phyloP scores from a whole-genome alignment of 2,797 vertebrate genomes.

The Gallirallus australis region DNA sequence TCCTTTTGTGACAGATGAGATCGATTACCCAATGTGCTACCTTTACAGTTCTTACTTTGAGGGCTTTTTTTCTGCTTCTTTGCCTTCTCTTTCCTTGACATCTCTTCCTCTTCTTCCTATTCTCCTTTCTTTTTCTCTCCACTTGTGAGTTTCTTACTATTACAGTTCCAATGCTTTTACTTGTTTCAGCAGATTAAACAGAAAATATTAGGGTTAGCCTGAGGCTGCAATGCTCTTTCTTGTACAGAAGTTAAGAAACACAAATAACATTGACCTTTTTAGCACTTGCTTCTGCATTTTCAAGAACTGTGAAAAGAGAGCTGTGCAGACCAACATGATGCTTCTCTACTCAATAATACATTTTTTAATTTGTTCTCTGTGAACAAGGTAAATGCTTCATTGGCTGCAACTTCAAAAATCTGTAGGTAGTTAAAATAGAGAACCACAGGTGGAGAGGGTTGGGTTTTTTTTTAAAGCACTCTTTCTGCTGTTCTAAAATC shows the following conservation, averaged over 20 bases:
- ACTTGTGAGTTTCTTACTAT: background rate
- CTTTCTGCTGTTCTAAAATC: background rate
- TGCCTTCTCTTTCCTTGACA: background rate
- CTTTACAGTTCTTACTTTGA: background rate
- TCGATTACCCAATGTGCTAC: background rate
- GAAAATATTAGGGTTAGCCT: background rate
- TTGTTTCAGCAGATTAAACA: background rate
- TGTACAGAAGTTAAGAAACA: background rate
- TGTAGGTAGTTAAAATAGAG: background rate
- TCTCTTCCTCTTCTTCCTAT: background rate
- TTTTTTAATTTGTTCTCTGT: slow-evolving; percentile 30
- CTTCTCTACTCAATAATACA: background rate
- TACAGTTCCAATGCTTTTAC: background rate
- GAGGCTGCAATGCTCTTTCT: background rate
- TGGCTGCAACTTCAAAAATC: background rate
- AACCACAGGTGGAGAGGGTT: background rate
- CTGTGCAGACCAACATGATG: background rate
- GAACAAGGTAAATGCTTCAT: slow-evolving; percentile 10
- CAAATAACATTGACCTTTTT: background rate
- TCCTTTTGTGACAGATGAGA: background rate
- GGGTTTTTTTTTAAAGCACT: background rate
- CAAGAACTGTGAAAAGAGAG: background rate
- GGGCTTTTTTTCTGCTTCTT: background rate
- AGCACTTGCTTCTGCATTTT: background rate
- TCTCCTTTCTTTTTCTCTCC: background rate